Percentiles rank a stretch among this genome's conserved stretches.
Conservation (phyloP, 2,888 invertebrate genomes). For the Ormia ochracea region DNA sequence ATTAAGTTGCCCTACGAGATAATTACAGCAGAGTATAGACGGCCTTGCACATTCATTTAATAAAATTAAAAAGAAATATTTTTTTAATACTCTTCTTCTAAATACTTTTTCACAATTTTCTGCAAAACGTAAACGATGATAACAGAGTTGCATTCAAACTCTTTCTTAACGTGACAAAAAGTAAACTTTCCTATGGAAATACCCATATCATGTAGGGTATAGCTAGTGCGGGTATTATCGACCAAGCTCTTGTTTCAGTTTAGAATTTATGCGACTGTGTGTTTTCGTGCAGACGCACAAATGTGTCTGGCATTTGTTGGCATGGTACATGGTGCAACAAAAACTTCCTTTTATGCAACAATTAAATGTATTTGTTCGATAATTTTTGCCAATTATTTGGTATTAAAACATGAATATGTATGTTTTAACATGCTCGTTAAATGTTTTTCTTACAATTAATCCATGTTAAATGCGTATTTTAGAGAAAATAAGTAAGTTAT, state of each 20-base stretch:
- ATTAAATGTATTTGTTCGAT: conserved; percentile 63
- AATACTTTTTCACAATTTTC: too few species aligned
- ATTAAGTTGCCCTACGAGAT: too few species aligned
- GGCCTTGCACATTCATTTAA: too few species aligned
- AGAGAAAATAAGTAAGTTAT: background rate
- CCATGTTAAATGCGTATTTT: conserved; percentile 36
- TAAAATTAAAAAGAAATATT: too few species aligned
- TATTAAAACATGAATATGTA: conserved; percentile 62
- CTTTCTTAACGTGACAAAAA: too few species aligned
- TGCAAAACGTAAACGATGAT: too few species aligned
- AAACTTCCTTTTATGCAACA: conserved; percentile 61
- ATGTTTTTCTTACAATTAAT: conserved; percentile 57
- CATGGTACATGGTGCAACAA: conserved; percentile 35
- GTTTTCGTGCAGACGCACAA: conserved; percentile 7
- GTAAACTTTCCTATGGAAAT: too few species aligned
- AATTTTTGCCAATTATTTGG: conserved; percentile 63
- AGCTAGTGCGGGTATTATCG: background rate
- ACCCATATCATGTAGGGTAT: too few species aligned
- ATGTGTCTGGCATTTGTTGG: conserved; percentile 49
- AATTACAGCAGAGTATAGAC: too few species aligned
- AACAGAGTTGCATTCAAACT: too few species aligned
- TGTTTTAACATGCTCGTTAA: conserved; percentile 60
- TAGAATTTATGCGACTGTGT: background rate
- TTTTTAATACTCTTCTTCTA: too few species aligned
- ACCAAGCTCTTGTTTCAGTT: background rate